A percentile compares a stretch with the other conserved stretches of the same genome.
These are phyloP conservation scores for Microtus agrestis DNA, from an alignment of 2,797 vertebrate genomes.

Conservation along the genomic window DNA sequence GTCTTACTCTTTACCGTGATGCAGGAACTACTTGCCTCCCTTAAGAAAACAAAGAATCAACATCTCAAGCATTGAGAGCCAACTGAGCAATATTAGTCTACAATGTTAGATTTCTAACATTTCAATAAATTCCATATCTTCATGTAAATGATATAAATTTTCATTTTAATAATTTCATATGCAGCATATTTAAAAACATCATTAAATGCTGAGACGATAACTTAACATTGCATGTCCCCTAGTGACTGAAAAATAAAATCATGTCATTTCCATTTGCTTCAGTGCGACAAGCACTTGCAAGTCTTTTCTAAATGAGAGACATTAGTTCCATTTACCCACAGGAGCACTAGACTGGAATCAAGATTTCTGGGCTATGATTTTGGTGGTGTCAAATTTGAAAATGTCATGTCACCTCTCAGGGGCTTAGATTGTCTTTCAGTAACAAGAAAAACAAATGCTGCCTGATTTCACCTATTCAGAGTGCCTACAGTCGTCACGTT, in stretches of 20 bases:
- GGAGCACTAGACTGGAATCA: neutral
- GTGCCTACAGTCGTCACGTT: neutral
- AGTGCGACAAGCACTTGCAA: neutral
- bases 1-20: neutral
- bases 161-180: neutral
- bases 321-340: neutral
- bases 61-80: neutral
- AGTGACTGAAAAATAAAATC: neutral
- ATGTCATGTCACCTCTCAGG: constrained; percentile 23
- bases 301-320: neutral
- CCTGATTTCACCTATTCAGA: neutral
- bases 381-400: constrained; percentile 36
- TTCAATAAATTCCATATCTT: neutral
- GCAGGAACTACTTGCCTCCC: neutral
- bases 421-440: neutral
- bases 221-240: neutral
- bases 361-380: constrained; percentile 8
- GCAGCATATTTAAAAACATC: neutral
- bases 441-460: constrained; percentile 2
- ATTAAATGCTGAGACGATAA: neutral
- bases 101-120: neutral
- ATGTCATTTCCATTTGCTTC: neutral
- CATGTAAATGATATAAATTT: neutral
- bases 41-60: neutral
- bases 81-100: neutral